A percentile compares a stretch with the other conserved stretches of the same genome.
These are phyloP conservation scores for Heliconius congener DNA, from an alignment of 1,140 invertebrate species.

Conservation along the genomic window DNA sequence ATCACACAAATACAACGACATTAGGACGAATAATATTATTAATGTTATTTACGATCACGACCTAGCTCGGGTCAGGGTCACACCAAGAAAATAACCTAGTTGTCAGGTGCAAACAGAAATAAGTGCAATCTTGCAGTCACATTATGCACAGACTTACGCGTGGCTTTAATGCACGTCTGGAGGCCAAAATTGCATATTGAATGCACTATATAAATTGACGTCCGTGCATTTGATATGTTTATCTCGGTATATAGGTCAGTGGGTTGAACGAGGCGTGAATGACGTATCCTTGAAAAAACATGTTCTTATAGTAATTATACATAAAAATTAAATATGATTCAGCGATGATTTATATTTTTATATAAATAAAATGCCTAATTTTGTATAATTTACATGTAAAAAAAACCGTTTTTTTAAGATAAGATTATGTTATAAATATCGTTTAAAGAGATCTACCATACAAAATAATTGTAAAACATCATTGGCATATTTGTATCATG, in stretches of 20 bases:
- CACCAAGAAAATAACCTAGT: constrained; percentile 28
- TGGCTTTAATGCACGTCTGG: constrained; percentile 60
- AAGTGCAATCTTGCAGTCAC: constrained; percentile 36
- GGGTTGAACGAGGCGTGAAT: constrained; percentile 31
- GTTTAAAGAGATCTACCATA: neutral
- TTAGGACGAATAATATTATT: neutral
- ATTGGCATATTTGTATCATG: constrained; percentile 26
- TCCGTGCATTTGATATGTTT: constrained; percentile 27
- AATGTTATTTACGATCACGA: neutral
- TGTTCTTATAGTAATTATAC: neutral
- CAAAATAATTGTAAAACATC: neutral
- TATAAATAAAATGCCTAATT: neutral
- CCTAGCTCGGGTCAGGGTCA: constrained; percentile 33
- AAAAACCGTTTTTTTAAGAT: too few relatives aligned
- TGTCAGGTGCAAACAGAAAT: constrained; percentile 22
- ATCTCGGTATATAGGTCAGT: constrained; percentile 30
- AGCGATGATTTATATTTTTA: neutral
- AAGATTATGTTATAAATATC: neutral
- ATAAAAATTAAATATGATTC: neutral
- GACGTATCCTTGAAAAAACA: constrained; percentile 23
- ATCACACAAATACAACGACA: neutral
- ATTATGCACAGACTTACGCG: constrained; percentile 61
- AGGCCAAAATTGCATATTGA: constrained; percentile 49
- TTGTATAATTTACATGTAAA: neutral
- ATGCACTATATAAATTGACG: constrained; percentile 30